Evolutionary conservation across 2,888 invertebrate genomes (phyloP), one percentile per base, ranked within the genome.

Genomic region (Octonoba sinensis): DNA sequence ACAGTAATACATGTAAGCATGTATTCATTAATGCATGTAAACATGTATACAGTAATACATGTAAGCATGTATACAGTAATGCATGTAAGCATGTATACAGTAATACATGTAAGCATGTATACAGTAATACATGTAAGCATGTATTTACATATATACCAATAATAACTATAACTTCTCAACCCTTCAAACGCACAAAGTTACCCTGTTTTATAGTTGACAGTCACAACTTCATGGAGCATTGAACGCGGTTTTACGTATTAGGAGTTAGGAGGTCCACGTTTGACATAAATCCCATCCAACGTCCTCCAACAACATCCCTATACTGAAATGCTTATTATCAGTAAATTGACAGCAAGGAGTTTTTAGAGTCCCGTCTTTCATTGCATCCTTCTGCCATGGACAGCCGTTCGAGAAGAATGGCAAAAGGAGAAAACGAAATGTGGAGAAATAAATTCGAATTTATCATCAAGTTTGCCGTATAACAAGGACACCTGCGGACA

Each of bases 241-340:
- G 59, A 15, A 4, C 8, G 20, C 11, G 11, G 36, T 36, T 36
- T 27, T n/a, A n/a, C n/a, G n/a, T n/a, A n/a, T 36, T 36, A 36
- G 36, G 36, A 36, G 6, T 36, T 36, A 36, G 36, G 3, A 36
- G 11, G 36, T 36, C 36, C 11, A 36, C 8, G 6, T 36, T 36
- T 36, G 36, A 36, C 36, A 36, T 6, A 36, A 36, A 36, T 36
- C 36, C 36, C 57, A 8, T 70, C 24, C 59, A 47, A 20, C 27
- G 51, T 8, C 56, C 56, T 44, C 44, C 44, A 46, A 47, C 65
- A 74, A 74, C 66, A 65, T 66, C 56, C 54, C 36, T 8, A 2
- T 56, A 8, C 27, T 46, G 46, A 74, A 74, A 54, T 74, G 74
- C 62, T 57, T 74, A 66, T 74, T 74, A 74, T 74, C 74, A 56